A percentile compares a stretch with the other conserved stretches of the same genome.
These are phyloP conservation scores for Strongylocentrotus purpuratus DNA, from an alignment of 35 echinoderm and acorn worm genomes.

Conservation along the genomic window DNA sequence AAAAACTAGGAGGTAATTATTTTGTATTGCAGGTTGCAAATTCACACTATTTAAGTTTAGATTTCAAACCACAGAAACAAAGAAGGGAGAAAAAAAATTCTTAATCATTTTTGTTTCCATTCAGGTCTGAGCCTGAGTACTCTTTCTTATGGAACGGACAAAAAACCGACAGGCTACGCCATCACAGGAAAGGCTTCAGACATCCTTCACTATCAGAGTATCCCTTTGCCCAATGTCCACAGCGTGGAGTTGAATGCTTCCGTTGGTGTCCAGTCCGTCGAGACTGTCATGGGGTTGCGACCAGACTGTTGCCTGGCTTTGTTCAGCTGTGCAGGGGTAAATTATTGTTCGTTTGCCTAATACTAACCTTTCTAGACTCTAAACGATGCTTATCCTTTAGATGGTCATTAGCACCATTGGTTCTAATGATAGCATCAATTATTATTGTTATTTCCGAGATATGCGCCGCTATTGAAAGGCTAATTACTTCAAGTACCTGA, in stretches of 20 bases:
- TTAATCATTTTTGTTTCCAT: neutral
- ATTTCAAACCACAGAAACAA: no score
- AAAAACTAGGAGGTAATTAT: no score
- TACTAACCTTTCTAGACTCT: no score
- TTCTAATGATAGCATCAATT: no score
- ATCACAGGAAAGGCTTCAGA: conserved; percentile 59
- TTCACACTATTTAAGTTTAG: no score
- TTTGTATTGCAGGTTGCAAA: no score
- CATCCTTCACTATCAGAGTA: conserved; percentile 61
- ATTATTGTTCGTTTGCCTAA: neutral
- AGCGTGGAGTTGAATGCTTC: conserved; percentile 64
- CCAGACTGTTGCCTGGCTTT: conserved; percentile 40
- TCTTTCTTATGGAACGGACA: neutral
- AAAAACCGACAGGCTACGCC: conserved; percentile 36
- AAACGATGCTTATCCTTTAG: no score
- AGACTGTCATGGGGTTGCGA: conserved; percentile 32
- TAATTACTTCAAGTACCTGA: no score
- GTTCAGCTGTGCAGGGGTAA: conserved; percentile 37
- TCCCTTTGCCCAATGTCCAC: conserved; percentile 49
- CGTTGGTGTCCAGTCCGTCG: conserved; percentile 52
- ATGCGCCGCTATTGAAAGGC: no score
- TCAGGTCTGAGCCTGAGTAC: conserved; percentile 34
- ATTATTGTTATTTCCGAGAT: no score
- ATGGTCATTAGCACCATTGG: no score
- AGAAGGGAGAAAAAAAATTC: no score